These are phyloP conservation scores for Amniataba percoides DNA, from an alignment of 2,797 vertebrate genomes.

Conservation along the genomic window DNA sequence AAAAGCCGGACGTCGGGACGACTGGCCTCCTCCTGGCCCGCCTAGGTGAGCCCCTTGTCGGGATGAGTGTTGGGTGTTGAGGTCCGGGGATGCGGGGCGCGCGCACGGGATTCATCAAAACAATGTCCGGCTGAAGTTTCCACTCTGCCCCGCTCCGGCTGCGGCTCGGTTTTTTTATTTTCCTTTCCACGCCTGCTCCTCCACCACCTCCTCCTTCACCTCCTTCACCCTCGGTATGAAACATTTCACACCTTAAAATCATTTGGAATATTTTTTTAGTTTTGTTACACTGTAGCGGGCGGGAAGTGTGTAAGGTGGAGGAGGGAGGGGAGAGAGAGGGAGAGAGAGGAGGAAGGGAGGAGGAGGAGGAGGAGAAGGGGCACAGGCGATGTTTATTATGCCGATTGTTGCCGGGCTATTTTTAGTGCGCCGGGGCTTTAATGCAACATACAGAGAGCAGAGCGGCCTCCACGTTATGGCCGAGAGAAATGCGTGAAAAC, in stretches of 20 bases:
- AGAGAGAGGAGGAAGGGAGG: no score
- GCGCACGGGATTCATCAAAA: conserved; percentile 73
- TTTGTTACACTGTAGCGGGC: conserved; percentile 65
- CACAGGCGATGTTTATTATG: conserved; percentile 73
- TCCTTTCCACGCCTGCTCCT: neutral
- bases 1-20: no score
- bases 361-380: neutral
- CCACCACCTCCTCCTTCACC: neutral
- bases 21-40: conserved; percentile 56
- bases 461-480: conserved; percentile 15
- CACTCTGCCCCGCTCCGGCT: conserved; percentile 44
- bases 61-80: conserved; percentile 53
- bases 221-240: conserved; percentile 1
- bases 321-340: neutral
- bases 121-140: conserved; percentile 82
- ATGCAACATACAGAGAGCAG: neutral
- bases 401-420: conserved; percentile 83
- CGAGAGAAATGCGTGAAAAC: conserved; percentile 33
- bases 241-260: neutral
- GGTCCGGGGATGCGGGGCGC: conserved; percentile 76
- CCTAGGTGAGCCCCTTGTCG: conserved; percentile 74
- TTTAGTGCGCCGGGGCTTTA: conserved; percentile 71
- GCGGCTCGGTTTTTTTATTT: conserved; percentile 8
- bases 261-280: conserved; percentile 2
- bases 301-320: conserved; percentile 74